phyloP scores from a whole-genome alignment of 1,140 invertebrate species.

The Zaprionus tsacasi region DNA sequence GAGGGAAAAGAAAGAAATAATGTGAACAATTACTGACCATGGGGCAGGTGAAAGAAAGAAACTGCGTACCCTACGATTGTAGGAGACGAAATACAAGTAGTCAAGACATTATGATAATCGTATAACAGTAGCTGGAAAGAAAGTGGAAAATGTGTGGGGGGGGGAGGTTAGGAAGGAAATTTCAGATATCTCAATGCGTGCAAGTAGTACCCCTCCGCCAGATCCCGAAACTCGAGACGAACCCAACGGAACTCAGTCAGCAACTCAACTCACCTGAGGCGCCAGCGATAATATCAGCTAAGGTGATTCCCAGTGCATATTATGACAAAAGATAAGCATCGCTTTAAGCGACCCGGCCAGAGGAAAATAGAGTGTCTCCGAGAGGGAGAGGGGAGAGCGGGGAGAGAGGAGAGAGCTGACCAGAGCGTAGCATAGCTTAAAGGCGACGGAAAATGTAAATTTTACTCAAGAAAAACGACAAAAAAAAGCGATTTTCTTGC shows the following conservation, averaged over 20 bases:
- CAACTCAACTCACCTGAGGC: constrained; percentile 29
- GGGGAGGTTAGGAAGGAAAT: constrained; percentile 7
- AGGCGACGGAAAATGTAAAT: constrained; percentile 72
- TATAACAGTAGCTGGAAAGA: constrained; percentile 54
- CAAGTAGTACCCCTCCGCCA: constrained; percentile 22
- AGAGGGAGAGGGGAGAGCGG: not conserved
- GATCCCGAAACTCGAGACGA: constrained; percentile 33
- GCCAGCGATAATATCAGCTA: constrained; percentile 73
- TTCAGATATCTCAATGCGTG: not conserved
- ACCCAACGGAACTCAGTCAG: constrained; percentile 22
- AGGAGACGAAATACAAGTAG: constrained; percentile 32
- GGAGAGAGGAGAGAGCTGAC: constrained; percentile 38
- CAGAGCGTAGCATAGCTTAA: constrained; percentile 53
- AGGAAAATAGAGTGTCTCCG: constrained; percentile 24
- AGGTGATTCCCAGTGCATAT: constrained; percentile 82
- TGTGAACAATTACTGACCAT: constrained; percentile 58
- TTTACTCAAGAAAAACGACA: constrained; percentile 48
- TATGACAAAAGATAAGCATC: constrained; percentile 81
- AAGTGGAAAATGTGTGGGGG: constrained; percentile 21
- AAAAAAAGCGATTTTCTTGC: constrained; percentile 32
- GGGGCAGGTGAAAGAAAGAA: constrained; percentile 34
- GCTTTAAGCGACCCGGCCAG: constrained; percentile 48
- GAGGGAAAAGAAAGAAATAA: constrained; percentile 23
- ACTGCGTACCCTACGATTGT: not conserved
- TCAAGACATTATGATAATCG: constrained; percentile 53